Conservation (phyloP, 1,140 invertebrate species). For the Macrobrachium nipponense region DNA sequence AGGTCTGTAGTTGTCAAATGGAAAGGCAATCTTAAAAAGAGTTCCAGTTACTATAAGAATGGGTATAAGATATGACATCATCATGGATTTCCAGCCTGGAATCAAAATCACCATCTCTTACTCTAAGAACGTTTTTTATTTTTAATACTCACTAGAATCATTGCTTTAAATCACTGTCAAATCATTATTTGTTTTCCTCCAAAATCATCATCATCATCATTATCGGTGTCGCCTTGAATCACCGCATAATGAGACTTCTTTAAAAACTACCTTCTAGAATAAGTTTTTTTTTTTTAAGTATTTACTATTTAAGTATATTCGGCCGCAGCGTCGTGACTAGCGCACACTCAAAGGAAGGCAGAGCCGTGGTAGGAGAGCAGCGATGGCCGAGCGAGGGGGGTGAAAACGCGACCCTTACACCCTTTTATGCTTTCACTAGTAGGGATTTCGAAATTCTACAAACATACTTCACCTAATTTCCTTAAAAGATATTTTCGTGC, state of each 20-base stretch:
- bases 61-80: no score
- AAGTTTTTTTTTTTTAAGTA: slow-evolving; percentile 26
- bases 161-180: no score
- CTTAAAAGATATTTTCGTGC: no score
- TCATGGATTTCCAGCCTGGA: no score
- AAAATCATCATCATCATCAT: slow-evolving; percentile 26
- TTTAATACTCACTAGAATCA: neutral
- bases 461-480: no score
- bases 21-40: no score
- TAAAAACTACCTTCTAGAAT: no score
- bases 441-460: no score
- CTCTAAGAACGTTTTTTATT: neutral
- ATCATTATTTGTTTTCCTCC: slow-evolving; percentile 16
- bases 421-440: no score
- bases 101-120: slow-evolving; percentile 8
- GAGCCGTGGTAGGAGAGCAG: neutral
- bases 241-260: neutral
- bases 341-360: slow-evolving; percentile 38
- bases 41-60: no score
- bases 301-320: slow-evolving; percentile 41
- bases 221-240: slow-evolving; percentile 6
- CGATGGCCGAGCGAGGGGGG: no score
- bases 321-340: slow-evolving; percentile 34
- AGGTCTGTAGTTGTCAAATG: neutral
- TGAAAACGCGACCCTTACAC: no score